A percentile compares a stretch with the other conserved stretches of the same genome.
Conservation (phyloP, 1,140 invertebrate species). For the Aphaenogaster floridana region DNA sequence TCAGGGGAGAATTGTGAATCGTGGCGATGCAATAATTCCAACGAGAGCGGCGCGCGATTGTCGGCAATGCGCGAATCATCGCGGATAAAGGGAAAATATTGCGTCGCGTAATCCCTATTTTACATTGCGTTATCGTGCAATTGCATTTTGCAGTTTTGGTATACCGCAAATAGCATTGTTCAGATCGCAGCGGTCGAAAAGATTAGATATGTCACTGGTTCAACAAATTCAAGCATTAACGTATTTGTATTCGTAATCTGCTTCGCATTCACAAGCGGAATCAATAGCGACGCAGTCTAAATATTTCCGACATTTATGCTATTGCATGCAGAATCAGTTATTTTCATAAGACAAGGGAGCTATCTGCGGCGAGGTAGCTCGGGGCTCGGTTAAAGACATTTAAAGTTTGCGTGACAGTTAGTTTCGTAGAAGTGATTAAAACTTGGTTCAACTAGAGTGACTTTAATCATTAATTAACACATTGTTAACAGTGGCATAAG, state of each 20-base stretch:
- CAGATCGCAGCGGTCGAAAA: background rate
- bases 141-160: constrained; percentile 1
- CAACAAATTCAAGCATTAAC: background rate
- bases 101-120: constrained; percentile 34
- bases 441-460: constrained; percentile 46
- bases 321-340: constrained; percentile 11
- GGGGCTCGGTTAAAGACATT: constrained; percentile 45
- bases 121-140: constrained; percentile 19
- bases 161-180: constrained; percentile 16
- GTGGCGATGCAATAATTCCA: constrained; percentile 54
- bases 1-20: background rate
- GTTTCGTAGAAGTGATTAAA: constrained; percentile 66
- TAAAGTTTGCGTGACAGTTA: constrained; percentile 54
- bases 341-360: constrained; percentile 22
- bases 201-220: background rate
- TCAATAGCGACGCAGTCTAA: background rate
- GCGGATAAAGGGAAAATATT: constrained; percentile 48
- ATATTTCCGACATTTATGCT: constrained; percentile 26
- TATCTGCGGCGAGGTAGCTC: constrained; percentile 11
- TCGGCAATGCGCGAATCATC: constrained; percentile 14
- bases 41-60: constrained; percentile 9
- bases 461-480: constrained; percentile 70
- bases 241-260: background rate
- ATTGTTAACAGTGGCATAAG: constrained; percentile 42
- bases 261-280: background rate